Evolutionary conservation across 2,113 vertebrate species (phyloP).

Genomic region (Semicossyphus pulcher): DNA sequence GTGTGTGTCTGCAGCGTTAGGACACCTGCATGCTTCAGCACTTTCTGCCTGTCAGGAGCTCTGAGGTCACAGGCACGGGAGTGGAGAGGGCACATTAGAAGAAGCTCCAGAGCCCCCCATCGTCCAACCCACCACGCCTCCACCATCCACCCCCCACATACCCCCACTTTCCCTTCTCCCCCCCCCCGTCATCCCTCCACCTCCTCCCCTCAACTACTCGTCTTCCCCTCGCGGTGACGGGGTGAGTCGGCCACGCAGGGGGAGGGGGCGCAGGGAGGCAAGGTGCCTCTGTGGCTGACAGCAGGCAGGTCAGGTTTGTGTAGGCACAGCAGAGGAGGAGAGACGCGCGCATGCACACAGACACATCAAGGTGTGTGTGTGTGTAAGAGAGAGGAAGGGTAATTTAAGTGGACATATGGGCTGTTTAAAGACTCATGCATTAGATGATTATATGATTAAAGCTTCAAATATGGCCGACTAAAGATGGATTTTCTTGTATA

Average conservation of each 20-base stretch:
- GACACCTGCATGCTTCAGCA: slow-evolving; percentile 82
- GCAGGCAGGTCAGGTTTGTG: slow-evolving; percentile 70
- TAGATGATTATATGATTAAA: no score
- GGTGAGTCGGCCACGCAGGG: slow-evolving; percentile 58
- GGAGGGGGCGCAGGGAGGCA: slow-evolving; percentile 11
- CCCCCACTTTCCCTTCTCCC: not conserved
- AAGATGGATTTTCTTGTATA: not conserved
- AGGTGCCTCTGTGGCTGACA: slow-evolving; percentile 71
- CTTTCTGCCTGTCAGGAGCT: slow-evolving; percentile 73
- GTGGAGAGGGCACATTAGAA: slow-evolving; percentile 67
- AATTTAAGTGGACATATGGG: slow-evolving; percentile 1
- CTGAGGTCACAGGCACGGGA: slow-evolving; percentile 75
- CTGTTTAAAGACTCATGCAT: not conserved
- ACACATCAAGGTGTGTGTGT: slow-evolving; percentile 23
- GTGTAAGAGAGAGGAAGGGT: not conserved
- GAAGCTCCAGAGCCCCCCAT: slow-evolving; percentile 59
- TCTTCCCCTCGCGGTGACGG: slow-evolving; percentile 49
- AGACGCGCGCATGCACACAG: slow-evolving; percentile 42
- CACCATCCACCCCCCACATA: slow-evolving; percentile 9
- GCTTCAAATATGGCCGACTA: not conserved
- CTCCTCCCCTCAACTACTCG: not conserved
- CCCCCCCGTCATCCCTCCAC: slow-evolving; percentile 9
- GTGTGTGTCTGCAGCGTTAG: slow-evolving; percentile 60
- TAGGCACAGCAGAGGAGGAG: slow-evolving; percentile 51
- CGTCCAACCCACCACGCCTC: slow-evolving; percentile 29